phyloP scores from a whole-genome alignment of 2,113 vertebrate species.

The Thinocorus orbignyianus region DNA sequence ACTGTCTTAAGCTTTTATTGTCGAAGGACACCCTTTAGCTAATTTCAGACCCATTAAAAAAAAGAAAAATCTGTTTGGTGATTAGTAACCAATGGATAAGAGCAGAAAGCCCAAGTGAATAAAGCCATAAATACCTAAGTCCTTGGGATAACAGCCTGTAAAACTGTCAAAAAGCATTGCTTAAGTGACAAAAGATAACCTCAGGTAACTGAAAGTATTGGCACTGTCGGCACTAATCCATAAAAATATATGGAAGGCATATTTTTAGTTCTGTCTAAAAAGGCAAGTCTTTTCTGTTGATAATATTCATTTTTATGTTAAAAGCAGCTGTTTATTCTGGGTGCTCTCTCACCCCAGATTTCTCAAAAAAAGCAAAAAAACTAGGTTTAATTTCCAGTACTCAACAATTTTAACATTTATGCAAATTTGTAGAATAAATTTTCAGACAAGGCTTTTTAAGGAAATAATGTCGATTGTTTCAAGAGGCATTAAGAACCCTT shows the following conservation, averaged over 20 bases:
- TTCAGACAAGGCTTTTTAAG: not conserved
- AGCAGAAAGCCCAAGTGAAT: slow-evolving; percentile 57
- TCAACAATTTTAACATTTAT: not conserved
- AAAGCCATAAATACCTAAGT: slow-evolving; percentile 74
- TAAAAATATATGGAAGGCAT: slow-evolving; percentile 9
- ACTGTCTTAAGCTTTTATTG: slow-evolving; percentile 41
- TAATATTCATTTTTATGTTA: not conserved
- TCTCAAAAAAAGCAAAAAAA: slow-evolving; percentile 3
- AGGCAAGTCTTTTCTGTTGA: slow-evolving; percentile 7
- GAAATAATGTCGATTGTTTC: not conserved
- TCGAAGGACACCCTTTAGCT: slow-evolving; percentile 54
- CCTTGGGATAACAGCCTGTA: slow-evolving; percentile 71
- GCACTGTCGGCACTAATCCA: not conserved
- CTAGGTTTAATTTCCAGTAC: slow-evolving; percentile 1
- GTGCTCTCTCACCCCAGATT: not conserved
- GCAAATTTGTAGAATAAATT: not conserved
- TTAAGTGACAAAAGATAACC: slow-evolving; percentile 66
- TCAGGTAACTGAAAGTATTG: slow-evolving; percentile 36
- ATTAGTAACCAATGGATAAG: slow-evolving; percentile 58
- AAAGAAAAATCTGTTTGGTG: slow-evolving; percentile 49
- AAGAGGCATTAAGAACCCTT: not conserved
- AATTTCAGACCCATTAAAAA: slow-evolving; percentile 61
- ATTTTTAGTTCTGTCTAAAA: slow-evolving; percentile 50
- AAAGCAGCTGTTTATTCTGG: not conserved
- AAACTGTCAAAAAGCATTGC: slow-evolving; percentile 75